A percentile compares a stretch with the other conserved stretches of the same genome.
These are phyloP conservation scores for Capitella teleta DNA, from an alignment of 1,140 invertebrate species.

Conservation along the genomic window DNA sequence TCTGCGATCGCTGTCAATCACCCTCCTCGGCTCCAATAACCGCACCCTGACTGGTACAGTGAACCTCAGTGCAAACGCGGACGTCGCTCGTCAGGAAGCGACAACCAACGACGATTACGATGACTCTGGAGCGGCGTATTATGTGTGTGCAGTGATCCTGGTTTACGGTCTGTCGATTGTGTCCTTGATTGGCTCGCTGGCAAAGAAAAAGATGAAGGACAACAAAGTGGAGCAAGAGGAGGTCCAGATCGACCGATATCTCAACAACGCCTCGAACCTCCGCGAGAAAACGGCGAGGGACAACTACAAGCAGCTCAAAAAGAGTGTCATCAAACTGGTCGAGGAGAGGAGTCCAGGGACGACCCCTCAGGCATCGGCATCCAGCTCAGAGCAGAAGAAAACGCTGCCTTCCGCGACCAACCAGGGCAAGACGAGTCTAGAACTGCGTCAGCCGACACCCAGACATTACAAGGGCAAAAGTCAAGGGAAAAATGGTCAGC, in stretches of 20 bases:
- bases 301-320: not conserved
- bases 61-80: not conserved
- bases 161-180: conserved; percentile 5
- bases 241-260: not conserved
- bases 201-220: not conserved
- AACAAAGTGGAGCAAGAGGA: not conserved
- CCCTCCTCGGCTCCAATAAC: not conserved
- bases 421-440: too few species aligned
- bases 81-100: too few species aligned
- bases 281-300: not conserved
- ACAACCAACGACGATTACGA: conserved; percentile 1
- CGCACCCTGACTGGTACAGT: not conserved
- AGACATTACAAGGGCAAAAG: too few species aligned
- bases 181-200: not conserved
- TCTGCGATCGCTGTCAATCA: too few species aligned
- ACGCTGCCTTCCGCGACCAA: too few species aligned
- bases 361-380: too few species aligned
- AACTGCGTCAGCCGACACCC: too few species aligned
- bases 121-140: not conserved
- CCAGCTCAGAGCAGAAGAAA: too few species aligned
- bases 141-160: not conserved
- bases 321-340: not conserved
- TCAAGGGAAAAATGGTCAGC: too few species aligned
- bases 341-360: too few species aligned
- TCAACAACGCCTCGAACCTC: not conserved